phyloP scores from a whole-genome alignment of 2,797 vertebrate genomes.

The Periophthalmus magnuspinnatus region DNA sequence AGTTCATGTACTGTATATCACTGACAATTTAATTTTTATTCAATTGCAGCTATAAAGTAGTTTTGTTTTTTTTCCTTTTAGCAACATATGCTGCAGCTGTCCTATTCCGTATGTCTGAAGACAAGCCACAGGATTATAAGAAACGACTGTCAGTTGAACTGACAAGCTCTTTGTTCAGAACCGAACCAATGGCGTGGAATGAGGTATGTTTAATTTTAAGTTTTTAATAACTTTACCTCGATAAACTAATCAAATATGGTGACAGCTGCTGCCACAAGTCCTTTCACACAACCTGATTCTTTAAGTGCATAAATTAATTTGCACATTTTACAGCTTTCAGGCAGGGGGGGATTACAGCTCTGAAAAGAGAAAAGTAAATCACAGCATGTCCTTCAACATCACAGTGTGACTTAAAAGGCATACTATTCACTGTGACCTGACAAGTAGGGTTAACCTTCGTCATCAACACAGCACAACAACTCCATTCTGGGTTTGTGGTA shows the following conservation, averaged over 20 bases:
- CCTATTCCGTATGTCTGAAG: slow-evolving; percentile 98
- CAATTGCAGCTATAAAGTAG: background rate
- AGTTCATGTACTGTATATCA: slow-evolving; percentile 45
- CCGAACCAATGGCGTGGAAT: slow-evolving; percentile 98
- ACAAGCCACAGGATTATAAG: slow-evolving; percentile 99
- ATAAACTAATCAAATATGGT: background rate
- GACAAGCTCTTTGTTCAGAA: slow-evolving; percentile 97
- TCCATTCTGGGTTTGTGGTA: too few species aligned
- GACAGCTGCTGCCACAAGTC: background rate
- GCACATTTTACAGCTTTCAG: too few species aligned
- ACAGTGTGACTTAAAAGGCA: too few species aligned
- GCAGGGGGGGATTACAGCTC: too few species aligned
- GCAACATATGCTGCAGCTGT: slow-evolving; percentile 97
- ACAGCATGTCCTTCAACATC: too few species aligned
- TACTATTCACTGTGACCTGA: too few species aligned
- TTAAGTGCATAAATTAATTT: too few species aligned
- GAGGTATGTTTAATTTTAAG: slow-evolving; percentile 77
- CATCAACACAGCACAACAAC: too few species aligned
- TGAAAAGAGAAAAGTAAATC: too few species aligned
- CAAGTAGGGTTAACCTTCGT: too few species aligned
- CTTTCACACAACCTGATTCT: too few species aligned
- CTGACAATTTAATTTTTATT: background rate
- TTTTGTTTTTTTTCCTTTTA: slow-evolving; percentile 38
- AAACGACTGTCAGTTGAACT: slow-evolving; percentile 95
- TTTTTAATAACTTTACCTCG: background rate